Evolutionary conservation across 2,797 vertebrate genomes (phyloP).

Genomic region (Pangasius macronema): DNA sequence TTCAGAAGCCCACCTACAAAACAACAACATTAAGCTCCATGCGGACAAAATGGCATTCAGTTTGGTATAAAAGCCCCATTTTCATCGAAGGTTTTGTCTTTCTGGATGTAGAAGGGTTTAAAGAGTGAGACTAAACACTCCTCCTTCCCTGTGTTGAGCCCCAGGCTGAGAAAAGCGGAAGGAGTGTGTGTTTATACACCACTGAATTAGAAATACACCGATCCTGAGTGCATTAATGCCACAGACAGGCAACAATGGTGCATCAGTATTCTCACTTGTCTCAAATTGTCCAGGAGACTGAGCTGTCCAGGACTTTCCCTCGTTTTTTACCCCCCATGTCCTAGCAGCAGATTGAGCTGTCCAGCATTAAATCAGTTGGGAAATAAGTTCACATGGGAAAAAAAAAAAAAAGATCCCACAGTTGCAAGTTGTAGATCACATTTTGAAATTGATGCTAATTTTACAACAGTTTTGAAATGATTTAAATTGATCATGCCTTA

Average conservation of each 20-base stretch:
- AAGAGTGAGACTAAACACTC: conserved; percentile 2
- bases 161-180: background rate
- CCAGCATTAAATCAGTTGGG: background rate
- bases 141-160: background rate
- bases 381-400: background rate
- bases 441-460: no score
- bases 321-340: background rate
- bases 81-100: background rate
- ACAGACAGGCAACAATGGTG: background rate
- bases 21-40: background rate
- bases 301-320: background rate
- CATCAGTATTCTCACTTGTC: background rate
- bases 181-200: background rate
- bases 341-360: background rate
- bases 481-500: background rate
- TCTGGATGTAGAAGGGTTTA: background rate
- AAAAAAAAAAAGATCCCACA: background rate
- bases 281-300: background rate
- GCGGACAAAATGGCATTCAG: background rate
- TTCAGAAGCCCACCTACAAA: background rate
- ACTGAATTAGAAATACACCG: background rate
- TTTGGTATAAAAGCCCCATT: background rate
- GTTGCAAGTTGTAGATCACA: background rate
- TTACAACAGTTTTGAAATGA: background rate
- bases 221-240: background rate